These are phyloP conservation scores for Leucoma salicis DNA, from an alignment of 2,888 invertebrate species.

Conservation along the genomic window DNA sequence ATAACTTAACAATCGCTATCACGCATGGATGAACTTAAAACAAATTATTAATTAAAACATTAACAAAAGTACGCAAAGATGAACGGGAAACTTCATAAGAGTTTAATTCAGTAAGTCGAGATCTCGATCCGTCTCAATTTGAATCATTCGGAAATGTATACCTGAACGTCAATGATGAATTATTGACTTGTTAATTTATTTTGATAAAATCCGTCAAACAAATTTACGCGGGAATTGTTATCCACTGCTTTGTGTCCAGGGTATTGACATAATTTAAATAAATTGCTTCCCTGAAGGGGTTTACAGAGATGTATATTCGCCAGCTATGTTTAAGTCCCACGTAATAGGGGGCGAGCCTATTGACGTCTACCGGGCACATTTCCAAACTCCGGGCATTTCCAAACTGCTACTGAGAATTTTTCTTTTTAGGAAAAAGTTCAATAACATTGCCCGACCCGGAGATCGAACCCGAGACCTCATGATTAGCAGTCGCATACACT, in stretches of 20 bases:
- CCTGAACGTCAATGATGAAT: slow-evolving; percentile 30
- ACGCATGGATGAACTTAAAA: neutral
- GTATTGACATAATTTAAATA: too few species aligned
- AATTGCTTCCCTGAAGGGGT: too few species aligned
- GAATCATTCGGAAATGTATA: slow-evolving; percentile 22
- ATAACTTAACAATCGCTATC: slow-evolving; percentile 14
- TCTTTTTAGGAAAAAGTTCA: too few species aligned
- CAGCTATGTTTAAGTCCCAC: too few species aligned
- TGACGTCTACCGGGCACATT: too few species aligned
- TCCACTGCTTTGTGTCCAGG: slow-evolving; percentile 6
- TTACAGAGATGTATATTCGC: too few species aligned
- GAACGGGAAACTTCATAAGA: slow-evolving; percentile 10
- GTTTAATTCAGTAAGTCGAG: slow-evolving; percentile 14
- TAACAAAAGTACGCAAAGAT: neutral
- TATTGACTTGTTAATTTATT: slow-evolving; percentile 37
- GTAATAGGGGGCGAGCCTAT: too few species aligned
- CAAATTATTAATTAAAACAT: neutral
- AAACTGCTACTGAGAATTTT: too few species aligned
- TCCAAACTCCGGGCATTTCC: too few species aligned
- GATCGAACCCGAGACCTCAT: too few species aligned
- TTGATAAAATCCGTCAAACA: slow-evolving; percentile 25
- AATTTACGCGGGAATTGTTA: slow-evolving; percentile 16
- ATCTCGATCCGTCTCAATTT: slow-evolving; percentile 18
- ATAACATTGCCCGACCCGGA: too few species aligned
- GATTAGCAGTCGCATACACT: too few species aligned